Conservation (phyloP, 2,113 vertebrate genomes). For the Sminthopsis crassicaudata region DNA sequence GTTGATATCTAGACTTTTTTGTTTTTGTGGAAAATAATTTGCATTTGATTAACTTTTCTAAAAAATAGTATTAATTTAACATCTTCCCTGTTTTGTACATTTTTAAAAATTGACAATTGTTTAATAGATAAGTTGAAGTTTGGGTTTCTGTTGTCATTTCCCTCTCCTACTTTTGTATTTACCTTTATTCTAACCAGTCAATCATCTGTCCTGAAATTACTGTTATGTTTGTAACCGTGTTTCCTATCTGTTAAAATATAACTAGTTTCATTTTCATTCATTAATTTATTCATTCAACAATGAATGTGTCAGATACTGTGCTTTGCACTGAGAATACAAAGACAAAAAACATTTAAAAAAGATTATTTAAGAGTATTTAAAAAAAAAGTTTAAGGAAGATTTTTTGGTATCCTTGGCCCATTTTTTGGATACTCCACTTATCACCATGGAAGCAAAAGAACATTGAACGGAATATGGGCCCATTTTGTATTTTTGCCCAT, state of each 20-base stretch:
- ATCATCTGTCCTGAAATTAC: not conserved
- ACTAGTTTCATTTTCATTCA: not conserved
- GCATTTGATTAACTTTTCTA: not conserved
- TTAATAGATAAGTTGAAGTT: not conserved
- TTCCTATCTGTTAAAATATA: not conserved
- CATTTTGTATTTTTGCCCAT: not conserved
- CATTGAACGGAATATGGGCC: not conserved
- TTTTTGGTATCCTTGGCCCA: not conserved
- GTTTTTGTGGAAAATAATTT: not conserved
- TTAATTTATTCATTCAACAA: not conserved
- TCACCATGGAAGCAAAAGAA: not conserved
- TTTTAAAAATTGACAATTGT: not conserved
- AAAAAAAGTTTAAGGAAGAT: not conserved
- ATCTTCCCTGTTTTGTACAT: not conserved
- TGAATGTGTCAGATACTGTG: not conserved
- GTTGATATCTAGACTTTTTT: not conserved
- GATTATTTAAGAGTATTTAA: not conserved
- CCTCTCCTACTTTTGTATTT: not conserved
- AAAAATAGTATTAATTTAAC: not conserved
- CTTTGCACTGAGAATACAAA: not conserved
- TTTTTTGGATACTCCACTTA: not conserved
- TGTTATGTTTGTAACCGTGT: not conserved
- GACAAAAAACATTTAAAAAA: not conserved
- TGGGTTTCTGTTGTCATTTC: not conserved
- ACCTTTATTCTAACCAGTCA: not conserved